Conservation (phyloP, 2,113 vertebrate genomes). For the Dicentrarchus labrax region DNA sequence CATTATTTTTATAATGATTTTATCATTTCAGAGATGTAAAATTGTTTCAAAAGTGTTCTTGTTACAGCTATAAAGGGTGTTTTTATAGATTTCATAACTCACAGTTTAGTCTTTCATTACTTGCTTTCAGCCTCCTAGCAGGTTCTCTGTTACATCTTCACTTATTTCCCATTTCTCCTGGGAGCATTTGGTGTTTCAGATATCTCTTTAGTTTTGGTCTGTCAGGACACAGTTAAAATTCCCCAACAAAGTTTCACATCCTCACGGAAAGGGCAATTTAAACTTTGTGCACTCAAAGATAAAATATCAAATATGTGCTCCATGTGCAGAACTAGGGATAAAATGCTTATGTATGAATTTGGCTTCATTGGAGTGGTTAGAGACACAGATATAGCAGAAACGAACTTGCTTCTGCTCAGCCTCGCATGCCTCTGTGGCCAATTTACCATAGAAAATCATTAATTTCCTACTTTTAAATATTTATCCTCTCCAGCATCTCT, state of each 20-base stretch:
- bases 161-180: slow-evolving; percentile 12
- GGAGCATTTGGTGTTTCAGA: slow-evolving; percentile 13
- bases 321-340: background rate
- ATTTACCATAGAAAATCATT: slow-evolving; percentile 46
- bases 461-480: slow-evolving; percentile 52
- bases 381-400: slow-evolving; percentile 15
- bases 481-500: slow-evolving; percentile 42
- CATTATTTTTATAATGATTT: slow-evolving; percentile 36
- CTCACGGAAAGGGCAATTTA: slow-evolving; percentile 28
- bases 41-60: slow-evolving; percentile 12
- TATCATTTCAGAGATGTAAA: slow-evolving; percentile 17
- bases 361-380: background rate
- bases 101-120: slow-evolving; percentile 26
- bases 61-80: slow-evolving; percentile 36
- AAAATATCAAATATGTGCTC: slow-evolving; percentile 26
- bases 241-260: slow-evolving; percentile 18
- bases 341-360: slow-evolving; percentile 26
- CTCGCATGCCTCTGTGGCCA: background rate
- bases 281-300: slow-evolving; percentile 23
- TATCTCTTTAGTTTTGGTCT: slow-evolving; percentile 18
- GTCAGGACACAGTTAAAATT: slow-evolving; percentile 23
- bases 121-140: slow-evolving; percentile 12
- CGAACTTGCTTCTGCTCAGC: slow-evolving; percentile 8
- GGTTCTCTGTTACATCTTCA: slow-evolving; percentile 25
- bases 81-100: slow-evolving; percentile 49